phyloP scores from a whole-genome alignment of 1,140 invertebrate species.

The Wasmannia auropunctata region DNA sequence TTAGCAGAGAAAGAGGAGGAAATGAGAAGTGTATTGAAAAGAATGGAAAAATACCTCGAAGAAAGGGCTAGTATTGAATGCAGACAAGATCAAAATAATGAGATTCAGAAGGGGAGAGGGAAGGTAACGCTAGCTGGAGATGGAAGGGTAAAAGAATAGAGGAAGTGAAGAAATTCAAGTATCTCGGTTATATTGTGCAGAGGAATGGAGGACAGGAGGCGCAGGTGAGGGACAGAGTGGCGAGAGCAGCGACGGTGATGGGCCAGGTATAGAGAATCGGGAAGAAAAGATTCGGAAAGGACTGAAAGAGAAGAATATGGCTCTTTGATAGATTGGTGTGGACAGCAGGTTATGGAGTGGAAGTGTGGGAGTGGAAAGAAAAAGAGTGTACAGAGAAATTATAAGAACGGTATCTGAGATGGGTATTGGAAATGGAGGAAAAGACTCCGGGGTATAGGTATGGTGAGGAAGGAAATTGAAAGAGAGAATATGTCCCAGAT shows the following conservation, averaged over 20 bases:
- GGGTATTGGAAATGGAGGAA: neutral
- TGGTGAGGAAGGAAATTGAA: neutral
- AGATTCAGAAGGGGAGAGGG: neutral
- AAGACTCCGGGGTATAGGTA: neutral
- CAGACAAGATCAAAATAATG: neutral
- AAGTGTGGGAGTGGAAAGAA: neutral
- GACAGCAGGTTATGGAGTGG: too few species aligned
- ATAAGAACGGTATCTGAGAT: neutral
- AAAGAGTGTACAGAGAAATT: neutral
- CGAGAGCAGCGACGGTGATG: neutral
- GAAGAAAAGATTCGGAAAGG: neutral
- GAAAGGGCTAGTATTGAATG: neutral
- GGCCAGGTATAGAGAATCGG: neutral
- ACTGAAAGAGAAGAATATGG: neutral
- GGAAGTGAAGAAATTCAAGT: neutral
- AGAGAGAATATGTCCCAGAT: neutral
- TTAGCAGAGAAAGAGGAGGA: neutral
- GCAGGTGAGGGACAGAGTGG: neutral
- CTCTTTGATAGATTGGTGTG: too few species aligned
- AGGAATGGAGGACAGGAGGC: neutral
- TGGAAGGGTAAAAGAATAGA: neutral
- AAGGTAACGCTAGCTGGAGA: neutral
- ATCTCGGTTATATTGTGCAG: neutral
- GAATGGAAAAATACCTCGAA: neutral
- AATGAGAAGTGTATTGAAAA: neutral